These are phyloP conservation scores for Megamerina dolium DNA, from an alignment of 2,888 invertebrate species.

Conservation along the genomic window DNA sequence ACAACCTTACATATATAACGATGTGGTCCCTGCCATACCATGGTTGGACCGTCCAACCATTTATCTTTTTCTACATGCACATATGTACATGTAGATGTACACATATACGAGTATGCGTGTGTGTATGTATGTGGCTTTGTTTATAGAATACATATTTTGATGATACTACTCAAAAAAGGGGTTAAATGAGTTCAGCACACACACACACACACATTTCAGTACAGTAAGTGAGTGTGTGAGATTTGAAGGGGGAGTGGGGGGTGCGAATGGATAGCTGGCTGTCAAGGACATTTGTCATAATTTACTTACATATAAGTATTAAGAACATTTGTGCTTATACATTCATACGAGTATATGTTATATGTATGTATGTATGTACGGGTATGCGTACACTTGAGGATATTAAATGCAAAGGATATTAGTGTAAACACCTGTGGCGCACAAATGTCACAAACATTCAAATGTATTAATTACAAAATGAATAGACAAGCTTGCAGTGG, in stretches of 20 bases:
- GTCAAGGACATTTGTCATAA: constrained; percentile 29
- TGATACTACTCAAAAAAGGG: no score
- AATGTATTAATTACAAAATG: constrained; percentile 39
- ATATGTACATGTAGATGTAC: no score
- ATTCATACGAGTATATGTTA: no score
- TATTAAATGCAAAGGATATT: constrained; percentile 25
- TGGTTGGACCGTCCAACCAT: constrained; percentile 15
- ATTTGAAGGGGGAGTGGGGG: constrained; percentile 10
- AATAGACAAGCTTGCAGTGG: constrained; percentile 6
- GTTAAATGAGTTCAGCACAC: no score
- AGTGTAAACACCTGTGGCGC: constrained; percentile 48
- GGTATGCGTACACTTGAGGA: constrained; percentile 7
- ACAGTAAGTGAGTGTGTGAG: no score
- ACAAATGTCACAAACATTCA: constrained; percentile 33
- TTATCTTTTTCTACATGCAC: constrained; percentile 23
- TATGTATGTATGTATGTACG: constrained; percentile 10
- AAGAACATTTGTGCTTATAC: constrained; percentile 16
- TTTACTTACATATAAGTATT: constrained; percentile 25
- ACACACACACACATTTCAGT: no score
- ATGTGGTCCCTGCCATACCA: not conserved
- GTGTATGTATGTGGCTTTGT: no score
- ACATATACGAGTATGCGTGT: no score
- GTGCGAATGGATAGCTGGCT: no score
- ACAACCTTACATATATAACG: constrained; percentile 7
- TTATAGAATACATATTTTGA: no score